Percentiles rank a stretch among this genome's conserved stretches.
phyloP scores from a whole-genome alignment of 30 jellyfish, hydroid and myxozoan species.

The Chrysaora quinquecirrha region DNA sequence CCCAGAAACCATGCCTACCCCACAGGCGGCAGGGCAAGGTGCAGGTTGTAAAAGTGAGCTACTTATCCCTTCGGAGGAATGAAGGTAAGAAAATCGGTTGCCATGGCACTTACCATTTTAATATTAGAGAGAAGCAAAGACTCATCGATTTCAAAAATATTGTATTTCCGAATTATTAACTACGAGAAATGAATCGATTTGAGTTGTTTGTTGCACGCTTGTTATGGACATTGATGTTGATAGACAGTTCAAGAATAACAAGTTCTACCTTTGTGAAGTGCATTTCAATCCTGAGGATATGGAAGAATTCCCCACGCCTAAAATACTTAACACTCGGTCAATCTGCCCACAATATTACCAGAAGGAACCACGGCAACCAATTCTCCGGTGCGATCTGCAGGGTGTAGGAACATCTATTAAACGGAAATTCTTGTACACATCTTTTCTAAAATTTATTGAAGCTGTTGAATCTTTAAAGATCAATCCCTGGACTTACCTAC shows the following conservation, averaged over 20 bases:
- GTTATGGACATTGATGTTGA: slow-evolving; percentile 18
- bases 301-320: slow-evolving; percentile 41
- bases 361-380: slow-evolving; percentile 19
- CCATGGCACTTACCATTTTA: too few species aligned
- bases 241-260: slow-evolving; percentile 34
- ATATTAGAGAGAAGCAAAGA: slow-evolving; percentile 40
- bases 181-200: slow-evolving; percentile 40
- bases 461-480: slow-evolving; percentile 34
- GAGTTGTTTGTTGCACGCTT: slow-evolving; percentile 26
- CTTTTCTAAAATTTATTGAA: slow-evolving; percentile 19
- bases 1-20: too few species aligned
- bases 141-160: slow-evolving; percentile 21
- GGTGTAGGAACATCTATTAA: neutral
- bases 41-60: too few species aligned
- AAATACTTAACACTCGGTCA: slow-evolving; percentile 53
- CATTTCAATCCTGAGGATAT: slow-evolving; percentile 50
- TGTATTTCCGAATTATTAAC: slow-evolving; percentile 21
- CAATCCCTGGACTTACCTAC: neutral
- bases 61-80: too few species aligned
- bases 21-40: too few species aligned
- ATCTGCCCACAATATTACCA: slow-evolving; percentile 30
- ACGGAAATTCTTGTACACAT: slow-evolving; percentile 27
- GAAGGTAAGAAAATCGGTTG: too few species aligned
- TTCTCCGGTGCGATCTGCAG: slow-evolving; percentile 23
- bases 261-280: slow-evolving; percentile 36